Evolutionary conservation across 2,888 invertebrate species (phyloP).

Genomic region (Eristalinus sepulchralis): DNA sequence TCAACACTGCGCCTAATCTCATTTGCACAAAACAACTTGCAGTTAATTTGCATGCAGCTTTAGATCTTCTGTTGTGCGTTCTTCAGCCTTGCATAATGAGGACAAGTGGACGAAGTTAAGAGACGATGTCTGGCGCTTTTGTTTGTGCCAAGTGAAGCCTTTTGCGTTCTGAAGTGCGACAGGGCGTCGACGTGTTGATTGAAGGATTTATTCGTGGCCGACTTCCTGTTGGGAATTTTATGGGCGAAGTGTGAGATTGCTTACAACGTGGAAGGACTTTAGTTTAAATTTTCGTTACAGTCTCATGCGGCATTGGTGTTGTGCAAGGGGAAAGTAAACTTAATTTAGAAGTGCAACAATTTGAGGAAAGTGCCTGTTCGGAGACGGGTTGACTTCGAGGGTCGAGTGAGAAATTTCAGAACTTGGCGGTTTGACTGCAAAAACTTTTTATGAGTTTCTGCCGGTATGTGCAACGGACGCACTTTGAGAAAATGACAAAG

Average conservation of each 20-base stretch:
- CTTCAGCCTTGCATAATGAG: constrained; percentile 11
- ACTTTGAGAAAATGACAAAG: no score
- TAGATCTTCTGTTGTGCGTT: neutral
- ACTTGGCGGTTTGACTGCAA: no score
- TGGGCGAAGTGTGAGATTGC: neutral
- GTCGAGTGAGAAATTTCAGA: no score
- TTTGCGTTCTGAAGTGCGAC: constrained; percentile 9
- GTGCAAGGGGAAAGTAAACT: neutral
- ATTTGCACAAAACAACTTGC: constrained; percentile 60
- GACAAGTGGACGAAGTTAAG: neutral
- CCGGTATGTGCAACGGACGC: no score
- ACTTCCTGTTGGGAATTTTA: constrained; percentile 11
- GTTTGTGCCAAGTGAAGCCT: neutral
- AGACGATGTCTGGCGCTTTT: neutral
- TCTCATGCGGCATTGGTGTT: neutral
- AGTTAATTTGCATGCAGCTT: constrained; percentile 58
- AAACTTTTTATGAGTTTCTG: no score
- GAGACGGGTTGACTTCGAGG: no score
- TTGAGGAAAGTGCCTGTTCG: no score
- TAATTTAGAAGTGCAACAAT: no score
- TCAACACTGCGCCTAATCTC: constrained; percentile 27
- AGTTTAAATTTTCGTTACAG: neutral
- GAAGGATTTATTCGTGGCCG: constrained; percentile 20
- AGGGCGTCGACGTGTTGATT: neutral
- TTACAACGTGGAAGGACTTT: neutral